Evolutionary conservation across 2,797 vertebrate species (phyloP).

Genomic region (Eupleurogrammus muticus): DNA sequence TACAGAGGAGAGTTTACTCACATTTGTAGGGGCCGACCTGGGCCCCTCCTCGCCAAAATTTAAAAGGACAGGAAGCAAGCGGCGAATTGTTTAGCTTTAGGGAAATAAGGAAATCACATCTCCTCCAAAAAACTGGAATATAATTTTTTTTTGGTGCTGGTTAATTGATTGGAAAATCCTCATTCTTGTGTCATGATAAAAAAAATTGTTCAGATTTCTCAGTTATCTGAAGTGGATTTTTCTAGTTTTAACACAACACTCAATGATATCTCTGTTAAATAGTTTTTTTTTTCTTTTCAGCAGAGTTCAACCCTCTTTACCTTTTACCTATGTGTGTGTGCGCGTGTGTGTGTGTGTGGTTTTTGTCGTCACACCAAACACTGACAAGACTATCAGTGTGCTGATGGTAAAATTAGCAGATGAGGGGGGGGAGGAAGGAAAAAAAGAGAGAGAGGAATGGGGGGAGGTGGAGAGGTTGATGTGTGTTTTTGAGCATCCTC

Average conservation of each 20-base stretch:
- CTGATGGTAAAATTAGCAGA: conserved; percentile 57
- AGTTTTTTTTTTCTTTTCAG: background rate
- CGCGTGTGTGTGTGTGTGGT: background rate
- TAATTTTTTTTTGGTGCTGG: background rate
- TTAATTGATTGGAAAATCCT: no score
- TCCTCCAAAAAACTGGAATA: no score
- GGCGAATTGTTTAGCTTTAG: background rate
- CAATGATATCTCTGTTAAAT: background rate
- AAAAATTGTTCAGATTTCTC: background rate
- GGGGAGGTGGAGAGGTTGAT: conserved; percentile 30
- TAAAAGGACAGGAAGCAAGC: conserved; percentile 4
- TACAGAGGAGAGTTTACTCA: conserved; percentile 55
- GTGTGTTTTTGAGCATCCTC: conserved; percentile 80
- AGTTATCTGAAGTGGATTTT: background rate
- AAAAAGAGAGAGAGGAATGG: conserved; percentile 1
- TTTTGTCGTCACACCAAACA: conserved; percentile 61
- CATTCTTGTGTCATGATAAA: no score
- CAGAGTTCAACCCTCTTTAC: background rate
- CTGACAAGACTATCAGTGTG: conserved; percentile 25
- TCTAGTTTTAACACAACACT: background rate
- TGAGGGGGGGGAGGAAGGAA: conserved; percentile 9
- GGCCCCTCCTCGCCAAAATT: conserved; percentile 25
- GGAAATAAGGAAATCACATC: background rate
- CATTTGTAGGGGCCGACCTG: conserved; percentile 28
- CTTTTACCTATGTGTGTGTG: conserved; percentile 39